Conservation (phyloP, 1,140 invertebrate species). For the Eupristina koningsbergeri region DNA sequence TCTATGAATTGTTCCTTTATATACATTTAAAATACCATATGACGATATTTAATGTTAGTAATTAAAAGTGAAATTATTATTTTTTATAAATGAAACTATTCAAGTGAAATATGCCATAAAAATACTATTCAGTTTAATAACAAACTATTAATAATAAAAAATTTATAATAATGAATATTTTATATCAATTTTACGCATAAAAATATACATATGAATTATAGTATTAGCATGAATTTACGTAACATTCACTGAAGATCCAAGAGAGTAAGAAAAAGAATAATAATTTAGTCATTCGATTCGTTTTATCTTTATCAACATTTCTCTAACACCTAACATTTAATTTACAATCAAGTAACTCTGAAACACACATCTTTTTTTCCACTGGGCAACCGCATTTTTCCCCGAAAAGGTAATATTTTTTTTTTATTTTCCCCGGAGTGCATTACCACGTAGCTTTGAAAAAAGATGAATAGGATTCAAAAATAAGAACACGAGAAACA, state of each 20-base stretch:
- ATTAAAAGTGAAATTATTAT: too few species aligned
- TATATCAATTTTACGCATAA: too few species aligned
- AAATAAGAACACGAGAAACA: neutral
- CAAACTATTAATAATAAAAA: too few species aligned
- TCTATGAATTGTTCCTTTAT: too few species aligned
- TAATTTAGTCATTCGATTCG: neutral
- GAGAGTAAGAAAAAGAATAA: neutral
- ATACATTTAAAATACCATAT: too few species aligned
- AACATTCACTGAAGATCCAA: neutral
- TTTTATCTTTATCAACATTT: slow-evolving; percentile 9
- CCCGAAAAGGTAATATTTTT: too few species aligned
- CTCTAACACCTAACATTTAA: neutral
- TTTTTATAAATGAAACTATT: too few species aligned
- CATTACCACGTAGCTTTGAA: neutral
- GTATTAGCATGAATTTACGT: neutral
- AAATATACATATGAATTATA: neutral
- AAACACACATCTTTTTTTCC: neutral
- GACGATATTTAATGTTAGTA: too few species aligned
- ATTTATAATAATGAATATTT: too few species aligned
- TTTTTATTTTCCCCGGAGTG: neutral
- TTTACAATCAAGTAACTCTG: slow-evolving; percentile 2
- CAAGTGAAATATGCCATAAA: too few species aligned
- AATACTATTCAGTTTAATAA: too few species aligned
- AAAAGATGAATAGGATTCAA: neutral
- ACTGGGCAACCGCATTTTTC: neutral